Base-by-base conservation (phyloP, 2,888 invertebrate species). In the Atrina japonica region DNA sequence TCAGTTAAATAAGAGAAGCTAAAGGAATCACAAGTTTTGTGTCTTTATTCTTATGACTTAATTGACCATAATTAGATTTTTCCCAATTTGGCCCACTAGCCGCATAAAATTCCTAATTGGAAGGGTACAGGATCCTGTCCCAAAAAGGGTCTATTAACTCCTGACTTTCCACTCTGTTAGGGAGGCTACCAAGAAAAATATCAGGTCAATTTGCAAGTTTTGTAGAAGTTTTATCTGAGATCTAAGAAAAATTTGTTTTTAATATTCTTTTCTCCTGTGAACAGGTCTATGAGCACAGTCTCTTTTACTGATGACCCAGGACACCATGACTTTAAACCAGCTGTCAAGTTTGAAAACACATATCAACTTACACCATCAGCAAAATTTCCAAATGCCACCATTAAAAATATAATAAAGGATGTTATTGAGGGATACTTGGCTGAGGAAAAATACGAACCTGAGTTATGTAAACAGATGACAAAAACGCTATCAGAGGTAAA, bases 401-500 rank as follows among this genome's bases (percentile, higher is more conserved):
- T 90, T 16, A 80, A 84, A 68, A 83, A 81, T 60, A 85, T 90
- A 53, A 86, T 90, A 29, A 82, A 80, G 61, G 90, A 90, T 56
- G 88, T 88, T 0, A 73, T 90, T 47, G 88, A 89, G 41, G 83
- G 88, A 18, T 90, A 89, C 65, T 76, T 90, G 29, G 80, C 83
- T 7, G 88, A 89, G 60, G 89, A 90, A 60, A 83, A 82, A 70
- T 90, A 90, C 66, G 88, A 89, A 71, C 87, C 88, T 29, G 89
- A 90, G 66, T 79, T 90, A 5, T 89, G 89, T 75, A 73, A 86
- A 58, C 88, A 88, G 68, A 89, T 90, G 89, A 86, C 88, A 7
- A 90, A 90, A 80, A 90, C 88, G n/a, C 81, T 90, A 14, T 88
- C 89, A 64, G 89, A 90, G 82, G 90, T 90, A 76, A 67, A 66